Evolutionary conservation across 2,888 invertebrate species (phyloP).

Genomic region (Coenonympha arcania): DNA sequence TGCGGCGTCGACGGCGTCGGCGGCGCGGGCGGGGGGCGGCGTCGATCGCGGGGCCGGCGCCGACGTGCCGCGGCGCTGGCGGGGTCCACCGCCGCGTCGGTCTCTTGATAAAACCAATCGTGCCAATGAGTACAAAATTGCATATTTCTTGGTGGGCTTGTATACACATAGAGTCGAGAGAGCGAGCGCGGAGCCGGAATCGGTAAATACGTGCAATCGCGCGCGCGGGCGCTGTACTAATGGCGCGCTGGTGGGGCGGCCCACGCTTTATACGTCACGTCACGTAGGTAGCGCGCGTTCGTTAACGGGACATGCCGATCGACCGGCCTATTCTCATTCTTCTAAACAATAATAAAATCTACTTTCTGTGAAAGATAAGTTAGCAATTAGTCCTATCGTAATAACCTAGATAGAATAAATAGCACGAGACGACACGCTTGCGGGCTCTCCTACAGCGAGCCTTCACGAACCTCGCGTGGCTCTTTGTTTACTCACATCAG

Average conservation of each 20-base stretch:
- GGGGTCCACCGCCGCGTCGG: constrained; percentile 60
- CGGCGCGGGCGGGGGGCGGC: constrained; percentile 62
- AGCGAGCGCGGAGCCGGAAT: constrained; percentile 58
- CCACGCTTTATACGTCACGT: constrained; percentile 69
- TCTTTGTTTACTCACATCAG: constrained; percentile 64
- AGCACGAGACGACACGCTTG: constrained; percentile 2
- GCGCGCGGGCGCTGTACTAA: constrained; percentile 71
- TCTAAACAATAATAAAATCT: constrained; percentile 63
- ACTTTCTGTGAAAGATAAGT: constrained; percentile 42
- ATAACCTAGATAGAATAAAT: constrained; percentile 14
- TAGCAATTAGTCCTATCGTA: constrained; percentile 23
- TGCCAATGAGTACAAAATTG: constrained; percentile 65
- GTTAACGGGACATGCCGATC: constrained; percentile 71
- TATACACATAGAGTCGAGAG: constrained; percentile 72
- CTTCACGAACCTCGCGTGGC: constrained; percentile 23
- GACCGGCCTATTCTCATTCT: constrained; percentile 72
- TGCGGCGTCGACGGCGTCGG: constrained; percentile 53
- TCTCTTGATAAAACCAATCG: constrained; percentile 70
- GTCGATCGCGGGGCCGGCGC: constrained; percentile 62
- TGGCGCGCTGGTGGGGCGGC: constrained; percentile 68
- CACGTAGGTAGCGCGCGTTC: constrained; percentile 65
- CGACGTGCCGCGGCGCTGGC: constrained; percentile 61
- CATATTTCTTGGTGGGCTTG: constrained; percentile 61
- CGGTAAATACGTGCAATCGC: constrained; percentile 65
- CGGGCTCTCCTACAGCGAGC: constrained; percentile 5